These are phyloP conservation scores for Aphelocoma coerulescens DNA, from an alignment of 2,113 vertebrate genomes.

Conservation along the genomic window DNA sequence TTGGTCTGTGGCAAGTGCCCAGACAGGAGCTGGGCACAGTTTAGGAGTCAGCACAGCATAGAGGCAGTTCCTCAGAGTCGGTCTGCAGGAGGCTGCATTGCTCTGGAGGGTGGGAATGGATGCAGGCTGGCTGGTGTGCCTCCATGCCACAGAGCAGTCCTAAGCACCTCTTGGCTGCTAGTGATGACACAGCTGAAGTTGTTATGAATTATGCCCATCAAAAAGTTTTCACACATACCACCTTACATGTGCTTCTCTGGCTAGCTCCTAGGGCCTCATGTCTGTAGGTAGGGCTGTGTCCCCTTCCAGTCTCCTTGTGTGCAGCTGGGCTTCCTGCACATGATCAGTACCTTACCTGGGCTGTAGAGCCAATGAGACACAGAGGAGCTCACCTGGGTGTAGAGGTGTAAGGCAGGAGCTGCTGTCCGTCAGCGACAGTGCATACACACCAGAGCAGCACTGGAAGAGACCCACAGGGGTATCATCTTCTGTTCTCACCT, in stretches of 20 bases:
- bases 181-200: neutral
- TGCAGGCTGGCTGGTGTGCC: neutral
- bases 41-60: neutral
- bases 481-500: accelerated
- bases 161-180: neutral
- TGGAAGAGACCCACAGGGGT: neutral
- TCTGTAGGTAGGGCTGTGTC: neutral
- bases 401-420: neutral
- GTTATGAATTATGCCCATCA: neutral
- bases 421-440: neutral
- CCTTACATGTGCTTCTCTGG: neutral
- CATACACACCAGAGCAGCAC: neutral
- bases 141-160: neutral
- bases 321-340: accelerated
- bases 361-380: neutral
- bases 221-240: accelerated
- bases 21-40: neutral
- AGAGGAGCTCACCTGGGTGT: neutral
- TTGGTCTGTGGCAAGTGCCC: neutral
- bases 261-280: neutral
- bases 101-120: neutral
- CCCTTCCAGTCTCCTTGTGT: neutral
- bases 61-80: neutral
- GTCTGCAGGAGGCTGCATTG: neutral
- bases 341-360: neutral